phyloP scores from a whole-genome alignment of 2,113 vertebrate genomes.

The Oxyura jamaicensis region DNA sequence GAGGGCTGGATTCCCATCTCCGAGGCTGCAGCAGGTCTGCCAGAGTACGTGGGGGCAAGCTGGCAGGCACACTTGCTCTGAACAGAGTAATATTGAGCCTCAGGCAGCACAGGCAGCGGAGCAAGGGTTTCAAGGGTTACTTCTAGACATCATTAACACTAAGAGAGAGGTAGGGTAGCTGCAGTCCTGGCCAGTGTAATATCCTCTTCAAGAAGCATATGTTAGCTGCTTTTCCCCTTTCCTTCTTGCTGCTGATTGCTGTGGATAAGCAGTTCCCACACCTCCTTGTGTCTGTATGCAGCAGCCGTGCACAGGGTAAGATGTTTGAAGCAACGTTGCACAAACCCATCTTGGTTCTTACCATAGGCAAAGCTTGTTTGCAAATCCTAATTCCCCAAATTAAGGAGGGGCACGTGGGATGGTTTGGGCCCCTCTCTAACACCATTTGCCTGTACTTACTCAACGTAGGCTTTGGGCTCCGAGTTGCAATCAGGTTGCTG shows the following conservation, averaged over 20 bases:
- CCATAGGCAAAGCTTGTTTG: background rate
- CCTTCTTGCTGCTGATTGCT: background rate
- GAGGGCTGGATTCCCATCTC: background rate
- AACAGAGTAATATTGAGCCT: background rate
- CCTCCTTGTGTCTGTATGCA: background rate
- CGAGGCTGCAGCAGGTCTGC: background rate
- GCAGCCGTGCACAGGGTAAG: background rate
- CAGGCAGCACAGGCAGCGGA: background rate
- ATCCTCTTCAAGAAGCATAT: background rate
- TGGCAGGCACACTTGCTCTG: background rate
- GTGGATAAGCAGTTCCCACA: background rate
- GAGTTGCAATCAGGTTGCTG: fast-evolving
- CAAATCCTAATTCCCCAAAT: background rate
- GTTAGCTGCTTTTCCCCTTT: background rate
- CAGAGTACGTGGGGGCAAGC: background rate
- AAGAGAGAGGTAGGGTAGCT: background rate
- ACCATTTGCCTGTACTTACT: background rate
- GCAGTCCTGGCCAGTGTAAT: background rate
- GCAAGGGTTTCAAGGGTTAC: background rate
- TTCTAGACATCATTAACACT: background rate
- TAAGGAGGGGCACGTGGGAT: fast-evolving
- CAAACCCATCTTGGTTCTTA: background rate
- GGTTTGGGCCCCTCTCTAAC: background rate
- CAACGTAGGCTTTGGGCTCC: background rate
- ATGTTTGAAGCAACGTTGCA: background rate